phyloP scores from a whole-genome alignment of 1,140 invertebrate species.

The Dreissena polymorpha region DNA sequence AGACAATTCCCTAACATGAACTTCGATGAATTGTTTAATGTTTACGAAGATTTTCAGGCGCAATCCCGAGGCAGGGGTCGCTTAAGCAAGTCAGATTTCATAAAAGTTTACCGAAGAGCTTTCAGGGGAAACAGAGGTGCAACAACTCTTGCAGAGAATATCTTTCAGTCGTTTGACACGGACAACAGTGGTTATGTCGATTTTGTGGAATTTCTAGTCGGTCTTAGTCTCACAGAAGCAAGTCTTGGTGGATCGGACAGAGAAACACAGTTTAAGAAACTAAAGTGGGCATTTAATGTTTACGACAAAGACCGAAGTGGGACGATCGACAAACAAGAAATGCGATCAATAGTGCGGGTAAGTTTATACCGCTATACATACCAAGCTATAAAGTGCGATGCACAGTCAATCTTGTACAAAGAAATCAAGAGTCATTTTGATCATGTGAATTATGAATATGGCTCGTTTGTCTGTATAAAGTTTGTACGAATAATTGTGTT shows the following conservation, averaged over 20 bases:
- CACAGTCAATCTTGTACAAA: too few relatives aligned
- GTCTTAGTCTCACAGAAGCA: conserved; percentile 29
- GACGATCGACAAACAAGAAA: conserved; percentile 41
- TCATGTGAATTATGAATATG: too few relatives aligned
- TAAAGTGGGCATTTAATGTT: conserved; percentile 45
- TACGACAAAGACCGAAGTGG: conserved; percentile 46
- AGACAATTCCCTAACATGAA: conserved; percentile 41
- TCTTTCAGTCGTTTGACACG: conserved; percentile 40
- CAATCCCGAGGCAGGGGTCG: conserved; percentile 11
- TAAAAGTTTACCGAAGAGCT: conserved; percentile 30
- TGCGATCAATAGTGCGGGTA: conserved; percentile 41
- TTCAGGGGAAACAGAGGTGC: conserved; percentile 8
- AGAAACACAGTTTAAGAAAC: neutral
- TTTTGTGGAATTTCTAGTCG: conserved; percentile 47
- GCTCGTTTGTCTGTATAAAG: too few relatives aligned
- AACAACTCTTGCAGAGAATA: neutral
- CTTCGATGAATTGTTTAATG: conserved; percentile 16
- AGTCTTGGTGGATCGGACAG: neutral
- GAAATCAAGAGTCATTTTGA: too few relatives aligned
- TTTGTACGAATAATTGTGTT: too few relatives aligned
- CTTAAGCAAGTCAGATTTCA: conserved; percentile 21
- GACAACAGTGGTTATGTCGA: conserved; percentile 27
- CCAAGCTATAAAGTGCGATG: too few relatives aligned
- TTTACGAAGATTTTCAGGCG: conserved; percentile 19
- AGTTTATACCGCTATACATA: neutral